Conservation (phyloP, 2,113 vertebrate species). For the Ailurus styani region DNA sequence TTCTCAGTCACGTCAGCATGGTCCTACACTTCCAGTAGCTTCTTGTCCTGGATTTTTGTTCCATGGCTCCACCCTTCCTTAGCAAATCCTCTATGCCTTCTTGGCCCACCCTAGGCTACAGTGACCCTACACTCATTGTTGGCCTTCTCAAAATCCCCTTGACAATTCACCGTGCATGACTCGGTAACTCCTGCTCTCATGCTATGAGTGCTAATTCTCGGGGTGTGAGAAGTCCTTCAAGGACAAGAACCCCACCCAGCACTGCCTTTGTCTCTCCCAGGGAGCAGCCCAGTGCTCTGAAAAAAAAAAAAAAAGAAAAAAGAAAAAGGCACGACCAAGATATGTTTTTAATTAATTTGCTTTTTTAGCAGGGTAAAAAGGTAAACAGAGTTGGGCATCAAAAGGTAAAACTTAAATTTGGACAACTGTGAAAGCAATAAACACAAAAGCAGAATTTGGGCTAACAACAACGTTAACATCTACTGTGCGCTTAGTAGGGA, state of each 20-base stretch:
- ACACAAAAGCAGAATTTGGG: background rate
- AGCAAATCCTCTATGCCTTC: background rate
- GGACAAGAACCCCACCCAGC: background rate
- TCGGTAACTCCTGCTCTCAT: fast-evolving
- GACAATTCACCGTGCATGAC: background rate
- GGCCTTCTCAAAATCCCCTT: background rate
- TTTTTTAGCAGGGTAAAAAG: background rate
- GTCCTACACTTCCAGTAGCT: background rate
- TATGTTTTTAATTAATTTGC: background rate
- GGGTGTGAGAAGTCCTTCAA: background rate
- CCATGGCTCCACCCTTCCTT: background rate
- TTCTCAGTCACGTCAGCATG: background rate
- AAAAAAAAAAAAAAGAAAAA: background rate
- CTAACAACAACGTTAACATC: too few species aligned
- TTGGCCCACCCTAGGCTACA: background rate
- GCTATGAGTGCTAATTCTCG: background rate
- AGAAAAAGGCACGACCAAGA: background rate
- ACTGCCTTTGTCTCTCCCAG: background rate
- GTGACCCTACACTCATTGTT: background rate
- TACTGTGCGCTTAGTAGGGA: background rate
- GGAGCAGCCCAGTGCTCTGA: background rate
- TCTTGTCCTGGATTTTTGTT: background rate
- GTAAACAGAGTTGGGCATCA: background rate
- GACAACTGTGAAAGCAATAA: background rate
- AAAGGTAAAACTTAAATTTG: background rate